Evolutionary conservation across 2,888 invertebrate species (phyloP), one percentile per base, ranked within the genome.

Genomic region (Calameuta idolon): DNA sequence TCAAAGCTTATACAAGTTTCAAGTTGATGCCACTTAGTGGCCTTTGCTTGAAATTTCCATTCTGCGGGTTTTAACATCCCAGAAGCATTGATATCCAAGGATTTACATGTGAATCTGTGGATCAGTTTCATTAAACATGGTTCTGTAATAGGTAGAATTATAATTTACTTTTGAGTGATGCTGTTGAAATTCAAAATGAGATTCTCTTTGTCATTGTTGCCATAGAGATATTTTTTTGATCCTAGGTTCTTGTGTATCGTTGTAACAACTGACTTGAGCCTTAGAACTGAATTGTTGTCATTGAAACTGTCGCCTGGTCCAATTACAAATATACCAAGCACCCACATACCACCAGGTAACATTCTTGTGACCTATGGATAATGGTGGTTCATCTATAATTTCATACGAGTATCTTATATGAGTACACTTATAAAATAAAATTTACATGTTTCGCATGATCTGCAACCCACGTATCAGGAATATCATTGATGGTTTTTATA

Each of bases 321-420:
- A 76, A 95, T 94, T 40, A 97, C 92, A 91, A 97, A 98, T 85
- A 97, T 93, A 83, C 96, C 98, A 89, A 97, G 93, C 75, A 98
- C 95, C 92, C 95, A 95, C 93, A 98, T 95, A 74, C 98, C 98
- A 71, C 98, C 98, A 55, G 98, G 97, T 81, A 98, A 92, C 97
- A 98, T 98, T 91, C 97, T 94, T 3, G 96, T 95, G 1, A 97
- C 94, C 94, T 94, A 81, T n/a, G 74, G 82, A 81, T 11, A 76
- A 75, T 75, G 1, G 84, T 84, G 40, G 76, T 79, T 71, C 69
- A 40, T 69, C 68, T 23, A 69, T 68, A 76, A 69, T 71, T 34
- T 34, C n/a, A 77, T 55, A 55, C 9, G 1, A 23, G 23, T 55
- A 9, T 55, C 2, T 23, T 55, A 23, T 55, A 55, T 9, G 23